These are phyloP conservation scores for Eublepharis macularius DNA, from an alignment of 2,113 vertebrate species.

Conservation along the genomic window DNA sequence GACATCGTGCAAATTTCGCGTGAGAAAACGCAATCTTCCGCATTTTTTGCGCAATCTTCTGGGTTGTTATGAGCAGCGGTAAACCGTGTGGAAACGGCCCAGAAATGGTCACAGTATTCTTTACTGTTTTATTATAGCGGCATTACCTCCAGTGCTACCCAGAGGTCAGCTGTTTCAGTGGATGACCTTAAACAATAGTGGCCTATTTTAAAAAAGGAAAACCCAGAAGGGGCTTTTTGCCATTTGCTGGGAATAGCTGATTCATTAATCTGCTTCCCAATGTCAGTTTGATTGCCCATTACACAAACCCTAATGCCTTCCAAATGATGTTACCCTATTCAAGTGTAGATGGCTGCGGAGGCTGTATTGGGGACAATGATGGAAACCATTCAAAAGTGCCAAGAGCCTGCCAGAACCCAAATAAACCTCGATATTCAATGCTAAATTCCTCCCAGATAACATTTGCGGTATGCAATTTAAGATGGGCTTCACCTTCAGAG, in stretches of 20 bases:
- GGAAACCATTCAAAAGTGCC: background rate
- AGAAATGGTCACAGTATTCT: conserved; percentile 44
- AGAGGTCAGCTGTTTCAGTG: conserved; percentile 37
- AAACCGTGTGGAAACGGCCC: no score
- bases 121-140: background rate
- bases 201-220: conserved; percentile 30
- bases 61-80: no score
- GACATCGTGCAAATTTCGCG: no score
- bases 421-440: background rate
- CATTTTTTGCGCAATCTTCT: no score
- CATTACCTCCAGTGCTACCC: background rate
- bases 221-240: background rate
- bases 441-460: background rate
- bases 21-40: no score
- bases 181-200: conserved; percentile 40
- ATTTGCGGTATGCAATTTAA: background rate
- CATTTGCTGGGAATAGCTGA: conserved; percentile 46
- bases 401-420: background rate
- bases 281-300: conserved; percentile 20
- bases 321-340: background rate
- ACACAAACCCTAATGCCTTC: background rate
- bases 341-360: background rate
- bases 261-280: conserved; percentile 51
- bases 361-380: background rate
- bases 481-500: background rate